A percentile compares a stretch with the other conserved stretches of the same genome.
phyloP scores from a whole-genome alignment of 2,888 invertebrate species.

The Vanessa cardui region DNA sequence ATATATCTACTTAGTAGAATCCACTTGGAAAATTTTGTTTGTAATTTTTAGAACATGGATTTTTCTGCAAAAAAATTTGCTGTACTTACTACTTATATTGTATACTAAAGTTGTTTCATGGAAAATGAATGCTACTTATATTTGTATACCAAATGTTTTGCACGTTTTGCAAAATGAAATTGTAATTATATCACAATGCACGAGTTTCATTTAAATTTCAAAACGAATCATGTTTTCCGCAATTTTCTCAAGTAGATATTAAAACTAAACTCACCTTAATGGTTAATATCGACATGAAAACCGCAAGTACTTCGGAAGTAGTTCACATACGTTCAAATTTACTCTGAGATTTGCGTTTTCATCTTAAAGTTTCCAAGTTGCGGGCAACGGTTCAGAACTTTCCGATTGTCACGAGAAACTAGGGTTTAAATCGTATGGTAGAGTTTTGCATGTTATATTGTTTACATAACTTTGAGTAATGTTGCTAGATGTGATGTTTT shows the following conservation, averaged over 20 bases:
- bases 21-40: too few species aligned
- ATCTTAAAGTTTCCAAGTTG: conserved; percentile 32
- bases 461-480: conserved; percentile 14
- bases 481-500: neutral
- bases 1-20: too few species aligned
- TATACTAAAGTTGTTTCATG: too few species aligned
- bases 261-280: conserved; percentile 13
- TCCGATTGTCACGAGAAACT: conserved; percentile 34
- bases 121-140: too few species aligned
- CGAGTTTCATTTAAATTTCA: too few species aligned
- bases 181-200: too few species aligned
- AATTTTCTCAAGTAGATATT: neutral
- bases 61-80: too few species aligned
- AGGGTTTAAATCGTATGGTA: conserved; percentile 21
- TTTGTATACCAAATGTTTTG: too few species aligned
- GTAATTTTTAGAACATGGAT: too few species aligned
- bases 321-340: conserved; percentile 34
- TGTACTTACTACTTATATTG: too few species aligned
- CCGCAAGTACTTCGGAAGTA: conserved; percentile 22
- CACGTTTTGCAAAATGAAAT: too few species aligned
- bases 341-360: conserved; percentile 32
- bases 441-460: conserved; percentile 13
- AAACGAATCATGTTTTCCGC: neutral
- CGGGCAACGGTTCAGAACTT: conserved; percentile 30
- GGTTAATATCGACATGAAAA: conserved; percentile 20